phyloP scores from a whole-genome alignment of 2,113 vertebrate species.

The Pseudorectes ferrugineus region DNA sequence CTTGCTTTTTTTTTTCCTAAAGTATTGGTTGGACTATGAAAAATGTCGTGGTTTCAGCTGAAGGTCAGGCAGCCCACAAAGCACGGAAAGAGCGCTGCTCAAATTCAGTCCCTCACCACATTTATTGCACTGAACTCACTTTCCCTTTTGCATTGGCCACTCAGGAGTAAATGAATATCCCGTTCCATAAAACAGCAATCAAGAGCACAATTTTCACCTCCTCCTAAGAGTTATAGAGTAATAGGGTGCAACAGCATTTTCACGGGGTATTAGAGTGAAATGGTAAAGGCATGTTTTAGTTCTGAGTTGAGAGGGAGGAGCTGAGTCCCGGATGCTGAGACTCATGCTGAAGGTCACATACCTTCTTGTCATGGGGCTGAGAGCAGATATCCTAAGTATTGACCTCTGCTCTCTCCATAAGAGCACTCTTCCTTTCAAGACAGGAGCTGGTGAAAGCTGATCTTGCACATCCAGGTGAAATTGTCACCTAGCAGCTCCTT shows the following conservation, averaged over 20 bases:
- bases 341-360: conserved; percentile 15
- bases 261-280: neutral
- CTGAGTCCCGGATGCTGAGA: neutral
- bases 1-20: neutral
- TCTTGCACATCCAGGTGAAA: neutral
- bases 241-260: neutral
- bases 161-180: neutral
- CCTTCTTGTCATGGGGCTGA: conserved; percentile 18
- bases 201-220: neutral
- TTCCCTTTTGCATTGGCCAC: neutral
- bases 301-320: neutral
- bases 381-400: conserved; percentile 8
- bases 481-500: neutral
- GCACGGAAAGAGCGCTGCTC: neutral
- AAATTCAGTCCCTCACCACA: conserved; percentile 7
- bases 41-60: conserved; percentile 38
- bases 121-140: neutral
- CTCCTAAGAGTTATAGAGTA: neutral
- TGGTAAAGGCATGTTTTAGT: neutral
- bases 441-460: conserved; percentile 22
- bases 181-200: neutral
- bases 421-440: conserved; percentile 32
- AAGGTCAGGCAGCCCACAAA: conserved; percentile 49
- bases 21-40: neutral
- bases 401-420: conserved; percentile 15